These are phyloP conservation scores for Mesorhabditis sp. DNA, from an alignment of 2,888 invertebrate species.

Conservation along the genomic window DNA sequence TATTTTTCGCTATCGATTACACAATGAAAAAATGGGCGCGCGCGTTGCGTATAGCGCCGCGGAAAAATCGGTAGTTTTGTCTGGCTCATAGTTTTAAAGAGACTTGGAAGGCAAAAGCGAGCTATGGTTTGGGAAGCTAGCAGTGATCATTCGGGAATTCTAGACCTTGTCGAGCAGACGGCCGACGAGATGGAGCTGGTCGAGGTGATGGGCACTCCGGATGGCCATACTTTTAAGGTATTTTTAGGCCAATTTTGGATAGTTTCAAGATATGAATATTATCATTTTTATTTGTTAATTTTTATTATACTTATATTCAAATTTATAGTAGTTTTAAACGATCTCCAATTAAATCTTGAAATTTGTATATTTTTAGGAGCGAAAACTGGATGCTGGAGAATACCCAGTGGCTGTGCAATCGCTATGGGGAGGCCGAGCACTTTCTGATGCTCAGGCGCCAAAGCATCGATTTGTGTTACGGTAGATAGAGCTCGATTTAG, in stretches of 20 bases:
- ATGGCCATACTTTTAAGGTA: conserved; percentile 74
- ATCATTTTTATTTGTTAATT: neutral
- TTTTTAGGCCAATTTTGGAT: neutral
- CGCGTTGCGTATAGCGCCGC: neutral
- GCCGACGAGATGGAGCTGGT: conserved; percentile 53
- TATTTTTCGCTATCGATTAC: conserved; percentile 60
- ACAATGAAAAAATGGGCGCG: conserved; percentile 62
- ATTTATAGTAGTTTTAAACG: neutral
- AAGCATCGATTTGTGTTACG: conserved; percentile 39
- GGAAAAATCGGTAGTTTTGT: conserved; percentile 41
- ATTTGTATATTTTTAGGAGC: conserved; percentile 48
- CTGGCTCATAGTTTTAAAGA: conserved; percentile 37
- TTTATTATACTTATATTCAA: neutral
- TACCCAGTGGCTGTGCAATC: conserved; percentile 63
- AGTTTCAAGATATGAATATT: conserved; percentile 15
- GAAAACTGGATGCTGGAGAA: conserved; percentile 74
- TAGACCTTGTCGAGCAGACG: conserved; percentile 41
- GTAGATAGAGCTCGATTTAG: neutral
- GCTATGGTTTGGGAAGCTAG: neutral
- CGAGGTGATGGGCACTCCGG: conserved; percentile 57
- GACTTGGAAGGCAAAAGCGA: too few species aligned
- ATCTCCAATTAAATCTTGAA: too few species aligned
- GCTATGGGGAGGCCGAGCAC: conserved; percentile 35
- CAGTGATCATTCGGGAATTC: neutral
- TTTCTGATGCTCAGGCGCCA: conserved; percentile 25